These are phyloP conservation scores for Python bivittatus DNA, from an alignment of 2,113 vertebrate genomes.

Conservation along the genomic window DNA sequence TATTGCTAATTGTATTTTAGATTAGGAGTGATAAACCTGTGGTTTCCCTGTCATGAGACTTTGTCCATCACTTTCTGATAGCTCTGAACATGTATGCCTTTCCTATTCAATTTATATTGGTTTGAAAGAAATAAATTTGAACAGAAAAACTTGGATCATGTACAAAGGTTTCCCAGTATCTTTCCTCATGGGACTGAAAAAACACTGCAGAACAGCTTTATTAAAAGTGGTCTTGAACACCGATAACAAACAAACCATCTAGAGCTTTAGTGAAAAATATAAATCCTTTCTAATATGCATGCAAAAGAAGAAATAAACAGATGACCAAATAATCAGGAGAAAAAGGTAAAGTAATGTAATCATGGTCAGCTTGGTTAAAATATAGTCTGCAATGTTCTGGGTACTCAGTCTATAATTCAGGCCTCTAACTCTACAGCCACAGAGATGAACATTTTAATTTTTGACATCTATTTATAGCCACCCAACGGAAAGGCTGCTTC, in stretches of 20 bases:
- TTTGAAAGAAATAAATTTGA: not conserved
- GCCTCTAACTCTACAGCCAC: not conserved
- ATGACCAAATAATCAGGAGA: not conserved
- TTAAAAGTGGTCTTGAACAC: not conserved
- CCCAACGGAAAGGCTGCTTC: not conserved
- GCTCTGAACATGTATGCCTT: not conserved
- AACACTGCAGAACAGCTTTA: not conserved
- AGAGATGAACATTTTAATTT: not conserved
- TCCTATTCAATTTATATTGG: not conserved
- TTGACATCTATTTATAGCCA: not conserved
- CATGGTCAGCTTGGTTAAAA: not conserved
- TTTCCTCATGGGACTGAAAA: not conserved
- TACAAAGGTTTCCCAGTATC: not conserved
- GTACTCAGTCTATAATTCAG: not conserved
- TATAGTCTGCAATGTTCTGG: not conserved
- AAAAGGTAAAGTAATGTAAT: not conserved
- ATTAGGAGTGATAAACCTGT: not conserved
- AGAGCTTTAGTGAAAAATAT: not conserved
- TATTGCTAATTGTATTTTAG: not conserved
- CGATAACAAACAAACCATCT: not conserved
- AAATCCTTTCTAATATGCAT: not conserved
- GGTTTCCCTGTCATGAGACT: not conserved
- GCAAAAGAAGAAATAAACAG: not conserved
- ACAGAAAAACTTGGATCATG: not conserved
- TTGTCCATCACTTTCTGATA: not conserved